Percentiles rank a stretch among this genome's conserved stretches.
Conservation (phyloP, 2,797 vertebrate species). For the Enteromius treurensis region DNA sequence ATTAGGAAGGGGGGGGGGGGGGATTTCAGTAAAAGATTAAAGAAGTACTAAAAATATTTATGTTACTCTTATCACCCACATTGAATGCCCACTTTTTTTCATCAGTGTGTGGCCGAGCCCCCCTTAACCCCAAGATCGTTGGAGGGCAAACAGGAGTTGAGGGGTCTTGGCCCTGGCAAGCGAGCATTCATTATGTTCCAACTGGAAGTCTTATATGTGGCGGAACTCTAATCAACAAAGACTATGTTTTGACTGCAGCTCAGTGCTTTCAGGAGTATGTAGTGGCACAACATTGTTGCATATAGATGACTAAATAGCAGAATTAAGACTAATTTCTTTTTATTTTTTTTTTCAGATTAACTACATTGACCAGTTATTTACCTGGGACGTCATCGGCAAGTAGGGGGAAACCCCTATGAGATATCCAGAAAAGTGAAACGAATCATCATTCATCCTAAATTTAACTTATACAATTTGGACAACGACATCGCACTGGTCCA, state of each 20-base stretch:
- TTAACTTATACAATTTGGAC: not conserved
- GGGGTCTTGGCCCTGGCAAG: slow-evolving; percentile 29
- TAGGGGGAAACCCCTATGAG: not conserved
- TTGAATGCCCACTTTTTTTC: not conserved
- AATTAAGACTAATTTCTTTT: not conserved
- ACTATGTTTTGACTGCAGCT: slow-evolving; percentile 70
- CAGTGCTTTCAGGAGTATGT: slow-evolving; percentile 66
- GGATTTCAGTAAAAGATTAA: not conserved
- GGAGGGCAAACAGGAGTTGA: slow-evolving; percentile 54
- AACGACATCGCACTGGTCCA: slow-evolving; percentile 53
- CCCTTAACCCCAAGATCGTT: slow-evolving; percentile 68
- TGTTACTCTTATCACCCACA: not conserved
- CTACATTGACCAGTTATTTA: not conserved
- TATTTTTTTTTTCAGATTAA: too few species aligned
- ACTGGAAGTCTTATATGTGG: slow-evolving; percentile 62
- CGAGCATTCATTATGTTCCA: not conserved
- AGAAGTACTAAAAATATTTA: not conserved
- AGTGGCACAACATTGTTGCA: not conserved
- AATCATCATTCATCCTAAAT: not conserved
- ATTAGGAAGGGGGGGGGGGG: too few species aligned
- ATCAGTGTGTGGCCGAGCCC: slow-evolving; percentile 68
- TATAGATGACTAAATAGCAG: not conserved
- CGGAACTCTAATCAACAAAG: slow-evolving; percentile 70
- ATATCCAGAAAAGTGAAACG: rapidly evolving
- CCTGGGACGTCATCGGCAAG: slow-evolving; percentile 28